Conservation (phyloP, 2,888 invertebrate species). For the Pollenia angustigena region DNA sequence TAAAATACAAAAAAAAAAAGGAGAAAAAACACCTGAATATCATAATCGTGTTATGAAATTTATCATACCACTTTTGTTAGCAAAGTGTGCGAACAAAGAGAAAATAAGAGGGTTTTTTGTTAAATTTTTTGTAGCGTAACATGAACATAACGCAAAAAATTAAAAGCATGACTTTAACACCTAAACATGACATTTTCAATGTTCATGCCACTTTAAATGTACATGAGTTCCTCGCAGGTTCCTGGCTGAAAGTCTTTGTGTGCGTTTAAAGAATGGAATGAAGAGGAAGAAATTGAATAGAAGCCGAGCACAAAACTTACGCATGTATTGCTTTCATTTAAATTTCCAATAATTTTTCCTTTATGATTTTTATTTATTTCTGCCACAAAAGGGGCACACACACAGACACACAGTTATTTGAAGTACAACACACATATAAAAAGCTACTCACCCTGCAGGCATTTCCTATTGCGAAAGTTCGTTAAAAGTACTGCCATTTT, state of each 20-base stretch:
- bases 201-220: neutral
- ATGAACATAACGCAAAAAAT: neutral
- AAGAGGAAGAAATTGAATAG: neutral
- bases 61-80: constrained; percentile 21
- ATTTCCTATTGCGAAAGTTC: too few relatives aligned
- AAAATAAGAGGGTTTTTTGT: neutral
- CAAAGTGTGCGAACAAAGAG: neutral
- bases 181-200: constrained; percentile 23
- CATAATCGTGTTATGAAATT: constrained; percentile 42
- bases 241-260: neutral
- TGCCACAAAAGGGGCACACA: neutral
- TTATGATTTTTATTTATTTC: constrained; percentile 16
- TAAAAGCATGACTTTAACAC: constrained; percentile 56
- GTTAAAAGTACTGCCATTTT: too few relatives aligned
- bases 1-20: neutral
- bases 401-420: neutral
- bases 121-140: constrained; percentile 27
- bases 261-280: constrained; percentile 1
- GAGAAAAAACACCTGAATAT: neutral
- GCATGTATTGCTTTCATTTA: constrained; percentile 20
- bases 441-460: too few relatives aligned
- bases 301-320: neutral
- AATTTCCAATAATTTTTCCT: constrained; percentile 1
- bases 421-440: too few relatives aligned
- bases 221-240: neutral